These are phyloP conservation scores for Drosophila orena DNA, from an alignment of 1,140 invertebrate species.

Conservation along the genomic window DNA sequence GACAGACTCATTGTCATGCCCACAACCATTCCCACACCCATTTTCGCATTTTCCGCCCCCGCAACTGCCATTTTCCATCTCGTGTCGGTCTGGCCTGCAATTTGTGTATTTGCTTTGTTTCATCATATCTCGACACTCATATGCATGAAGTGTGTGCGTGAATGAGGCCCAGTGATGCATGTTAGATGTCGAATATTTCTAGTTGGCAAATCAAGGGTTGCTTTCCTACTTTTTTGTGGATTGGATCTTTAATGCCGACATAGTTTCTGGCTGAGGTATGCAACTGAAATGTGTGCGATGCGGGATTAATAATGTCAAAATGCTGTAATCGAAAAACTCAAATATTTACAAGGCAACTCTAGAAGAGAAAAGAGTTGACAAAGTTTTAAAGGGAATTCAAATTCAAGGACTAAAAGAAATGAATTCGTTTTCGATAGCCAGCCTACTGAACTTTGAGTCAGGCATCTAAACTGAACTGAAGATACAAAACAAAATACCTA, in stretches of 20 bases:
- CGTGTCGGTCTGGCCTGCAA: conserved; percentile 36
- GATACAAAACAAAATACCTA: too few species aligned
- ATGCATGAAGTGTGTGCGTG: conserved; percentile 74
- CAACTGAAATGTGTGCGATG: conserved; percentile 6
- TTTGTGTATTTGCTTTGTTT: conserved; percentile 63
- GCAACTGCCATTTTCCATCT: neutral
- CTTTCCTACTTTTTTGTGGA: neutral
- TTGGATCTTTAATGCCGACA: conserved; percentile 12
- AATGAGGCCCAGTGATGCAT: conserved; percentile 66
- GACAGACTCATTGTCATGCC: conserved; percentile 39
- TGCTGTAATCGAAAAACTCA: neutral
- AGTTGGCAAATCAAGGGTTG: conserved; percentile 14
- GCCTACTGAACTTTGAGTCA: too few species aligned
- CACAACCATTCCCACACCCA: conserved; percentile 14
- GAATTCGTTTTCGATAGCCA: too few species aligned
- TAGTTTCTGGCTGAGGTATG: conserved; percentile 9
- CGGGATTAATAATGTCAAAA: neutral
- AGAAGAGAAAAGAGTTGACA: too few species aligned
- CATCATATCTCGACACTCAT: conserved; percentile 57
- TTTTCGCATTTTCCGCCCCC: conserved; percentile 17
- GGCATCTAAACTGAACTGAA: too few species aligned
- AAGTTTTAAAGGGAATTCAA: too few species aligned
- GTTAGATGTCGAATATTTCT: conserved; percentile 32
- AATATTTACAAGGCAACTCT: neutral
- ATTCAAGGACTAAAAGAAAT: too few species aligned